Base-by-base conservation (phyloP, 1,140 invertebrate species). In the Marisa cornuarietis region DNA sequence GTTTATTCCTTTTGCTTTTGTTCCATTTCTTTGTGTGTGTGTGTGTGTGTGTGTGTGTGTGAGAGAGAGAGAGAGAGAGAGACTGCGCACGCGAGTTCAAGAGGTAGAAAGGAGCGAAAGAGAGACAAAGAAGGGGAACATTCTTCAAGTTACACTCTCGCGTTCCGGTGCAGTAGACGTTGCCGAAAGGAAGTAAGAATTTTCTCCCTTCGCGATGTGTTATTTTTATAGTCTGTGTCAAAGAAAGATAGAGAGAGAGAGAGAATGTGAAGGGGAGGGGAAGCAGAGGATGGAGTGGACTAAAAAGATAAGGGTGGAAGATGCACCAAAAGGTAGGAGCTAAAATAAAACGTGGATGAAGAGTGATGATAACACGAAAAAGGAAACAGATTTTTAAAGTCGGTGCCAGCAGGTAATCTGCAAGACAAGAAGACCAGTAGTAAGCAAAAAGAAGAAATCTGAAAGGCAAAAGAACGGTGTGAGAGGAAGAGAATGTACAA, bases 401-500 rank as follows among this genome's bases (percentile, higher is more conserved):
- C 31, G 22, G 31, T 26, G 31, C 22, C 66, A 68, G n/a, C 11
- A 26, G 31, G 11, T 68, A 24, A 26, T 24, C n/a, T 22, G 7
- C 11, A 13, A 68, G 31, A 26, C 11, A 42, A 26, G 66, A 26
- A 68, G 22, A 42, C 22, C 11, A 68, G 31, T 13, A 26, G 66
- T 68, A 26, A n/a, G n/a, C 20, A 10, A 20, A 49, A 49, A 73
- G 42, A 58, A 49, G 71, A 49, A 58, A 49, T 42, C 16, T 20
- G 51, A 76, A 20, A 62, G 61, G 62, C 13, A 63, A 61, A 76
- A 26, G 8, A 42, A 65, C 8, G 26, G 63, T 11, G 61, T 75
- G 78, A 62, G 52, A 74, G 52, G 26, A 71, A 79, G 71, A 74
- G 72, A 80, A 52, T 81, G 62, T 51, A 73, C 81, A 65, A 81